These are phyloP conservation scores for Odontocerum albicorne DNA, from an alignment of 2,888 invertebrate genomes.

Conservation along the genomic window DNA sequence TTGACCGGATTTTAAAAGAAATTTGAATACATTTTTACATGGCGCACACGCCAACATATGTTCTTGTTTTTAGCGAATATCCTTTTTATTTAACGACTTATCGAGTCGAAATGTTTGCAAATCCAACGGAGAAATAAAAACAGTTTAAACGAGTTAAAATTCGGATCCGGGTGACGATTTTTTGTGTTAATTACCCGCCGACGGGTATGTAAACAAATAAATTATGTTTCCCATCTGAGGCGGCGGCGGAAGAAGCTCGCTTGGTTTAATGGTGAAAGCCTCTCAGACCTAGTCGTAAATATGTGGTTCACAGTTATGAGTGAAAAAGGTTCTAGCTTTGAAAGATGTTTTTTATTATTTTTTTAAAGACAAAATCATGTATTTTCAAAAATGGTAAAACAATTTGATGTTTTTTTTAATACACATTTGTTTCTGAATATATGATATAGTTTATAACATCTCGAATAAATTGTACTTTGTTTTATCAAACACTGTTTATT, in stretches of 20 bases:
- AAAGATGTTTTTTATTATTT: too few relatives aligned
- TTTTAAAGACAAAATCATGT: too few relatives aligned
- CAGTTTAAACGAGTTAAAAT: slow-evolving; percentile 9
- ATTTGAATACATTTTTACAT: slow-evolving; percentile 29
- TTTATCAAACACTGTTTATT: too few relatives aligned
- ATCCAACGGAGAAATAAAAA: neutral
- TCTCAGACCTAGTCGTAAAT: too few relatives aligned
- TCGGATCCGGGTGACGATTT: slow-evolving; percentile 10
- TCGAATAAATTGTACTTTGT: too few relatives aligned
- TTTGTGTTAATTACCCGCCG: slow-evolving; percentile 28
- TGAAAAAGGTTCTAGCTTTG: too few relatives aligned
- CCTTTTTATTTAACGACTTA: neutral
- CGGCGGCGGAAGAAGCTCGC: neutral
- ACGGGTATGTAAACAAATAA: slow-evolving; percentile 30
- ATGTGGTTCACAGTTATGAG: too few relatives aligned
- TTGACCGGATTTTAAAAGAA: slow-evolving; percentile 32
- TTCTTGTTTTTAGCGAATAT: slow-evolving; percentile 23
- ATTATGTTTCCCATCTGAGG: slow-evolving; percentile 21
- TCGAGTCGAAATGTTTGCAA: neutral
- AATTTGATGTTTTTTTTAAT: too few relatives aligned
- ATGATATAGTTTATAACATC: too few relatives aligned
- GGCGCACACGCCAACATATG: slow-evolving; percentile 26
- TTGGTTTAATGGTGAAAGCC: neutral
- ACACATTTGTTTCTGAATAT: too few relatives aligned
- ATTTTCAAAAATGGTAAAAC: too few relatives aligned